Evolutionary conservation across 2,797 vertebrate genomes (phyloP).

Genomic region (Antennarius maculatus): DNA sequence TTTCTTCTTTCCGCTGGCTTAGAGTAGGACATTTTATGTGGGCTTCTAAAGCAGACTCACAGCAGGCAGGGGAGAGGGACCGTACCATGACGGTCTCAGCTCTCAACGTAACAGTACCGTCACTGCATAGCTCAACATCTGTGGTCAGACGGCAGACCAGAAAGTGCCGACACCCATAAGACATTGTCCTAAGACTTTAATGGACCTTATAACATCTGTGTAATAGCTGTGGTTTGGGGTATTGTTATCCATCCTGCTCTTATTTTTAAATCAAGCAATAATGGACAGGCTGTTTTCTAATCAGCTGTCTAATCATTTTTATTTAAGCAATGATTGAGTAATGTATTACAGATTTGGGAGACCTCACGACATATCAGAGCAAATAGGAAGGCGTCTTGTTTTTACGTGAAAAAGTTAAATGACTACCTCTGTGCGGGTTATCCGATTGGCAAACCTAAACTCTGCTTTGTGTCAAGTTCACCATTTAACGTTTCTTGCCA

Average conservation of each 20-base stretch:
- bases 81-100: conserved; percentile 29
- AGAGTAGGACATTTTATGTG: conserved; percentile 12
- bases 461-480: conserved; percentile 6
- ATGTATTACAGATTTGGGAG: background rate
- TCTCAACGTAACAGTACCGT: conserved; percentile 16
- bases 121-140: conserved; percentile 45
- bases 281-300: background rate
- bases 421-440: background rate
- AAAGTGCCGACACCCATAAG: conserved; percentile 12
- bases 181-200: background rate
- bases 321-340: background rate
- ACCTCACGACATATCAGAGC: background rate
- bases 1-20: conserved; percentile 28
- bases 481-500: conserved; percentile 9
- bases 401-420: background rate
- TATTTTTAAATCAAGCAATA: background rate
- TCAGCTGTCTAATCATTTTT: background rate
- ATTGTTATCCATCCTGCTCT: background rate
- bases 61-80: conserved; percentile 6
- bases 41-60: conserved; percentile 27
- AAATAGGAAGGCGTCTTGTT: conserved; percentile 7
- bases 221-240: background rate
- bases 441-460: background rate
- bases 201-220: conserved; percentile 2
- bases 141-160: conserved; percentile 25